Conservation (phyloP, 2,888 invertebrate species). For the Dolomedes plantarius region DNA sequence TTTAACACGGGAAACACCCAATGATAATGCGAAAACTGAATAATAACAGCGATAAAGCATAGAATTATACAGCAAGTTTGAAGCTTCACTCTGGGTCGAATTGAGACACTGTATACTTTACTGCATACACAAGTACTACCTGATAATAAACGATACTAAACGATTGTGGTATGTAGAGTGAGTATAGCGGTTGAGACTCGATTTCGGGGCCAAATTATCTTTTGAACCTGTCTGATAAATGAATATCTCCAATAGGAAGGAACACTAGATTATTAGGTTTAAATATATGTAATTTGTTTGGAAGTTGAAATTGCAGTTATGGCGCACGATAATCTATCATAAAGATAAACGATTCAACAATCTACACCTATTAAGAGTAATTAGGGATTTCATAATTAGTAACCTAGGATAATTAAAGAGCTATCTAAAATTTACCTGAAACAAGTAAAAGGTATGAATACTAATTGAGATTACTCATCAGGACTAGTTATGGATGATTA, state of each 20-base stretch:
- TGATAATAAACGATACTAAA: background rate
- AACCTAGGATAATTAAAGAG: too few species aligned
- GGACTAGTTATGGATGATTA: too few species aligned
- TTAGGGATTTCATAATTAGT: too few species aligned
- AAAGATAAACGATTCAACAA: background rate
- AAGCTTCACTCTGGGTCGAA: background rate
- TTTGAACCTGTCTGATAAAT: background rate
- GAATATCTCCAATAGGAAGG: background rate
- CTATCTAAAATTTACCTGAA: too few species aligned
- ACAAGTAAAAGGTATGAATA: too few species aligned
- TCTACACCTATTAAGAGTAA: too few species aligned
- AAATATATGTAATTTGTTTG: background rate
- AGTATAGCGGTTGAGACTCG: background rate
- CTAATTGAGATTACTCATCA: too few species aligned
- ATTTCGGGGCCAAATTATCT: background rate
- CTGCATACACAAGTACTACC: background rate
- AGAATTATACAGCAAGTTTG: background rate
- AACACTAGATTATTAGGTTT: background rate
- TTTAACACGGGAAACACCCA: background rate
- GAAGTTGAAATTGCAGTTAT: background rate
- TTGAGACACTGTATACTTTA: background rate
- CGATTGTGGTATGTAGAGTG: background rate
- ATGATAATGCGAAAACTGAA: slow-evolving; percentile 9
- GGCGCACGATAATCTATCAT: background rate
- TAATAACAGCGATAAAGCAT: background rate